A percentile compares a stretch with the other conserved stretches of the same genome.
Evolutionary conservation across 2,113 vertebrate genomes (phyloP).

Genomic region (Cnemophilus loriae): DNA sequence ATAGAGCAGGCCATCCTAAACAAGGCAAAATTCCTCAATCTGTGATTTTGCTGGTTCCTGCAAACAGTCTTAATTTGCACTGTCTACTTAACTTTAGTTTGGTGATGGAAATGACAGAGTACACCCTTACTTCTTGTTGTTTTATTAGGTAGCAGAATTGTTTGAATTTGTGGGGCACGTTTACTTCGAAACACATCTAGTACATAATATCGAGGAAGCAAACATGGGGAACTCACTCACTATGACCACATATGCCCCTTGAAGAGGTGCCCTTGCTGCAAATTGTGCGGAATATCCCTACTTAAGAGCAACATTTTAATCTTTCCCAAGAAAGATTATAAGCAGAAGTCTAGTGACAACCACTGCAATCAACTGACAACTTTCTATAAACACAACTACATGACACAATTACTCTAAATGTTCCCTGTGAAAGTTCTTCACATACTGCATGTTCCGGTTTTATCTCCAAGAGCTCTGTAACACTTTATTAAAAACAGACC

Average conservation of each 20-base stretch:
- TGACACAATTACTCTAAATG: not conserved
- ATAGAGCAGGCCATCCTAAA: not conserved
- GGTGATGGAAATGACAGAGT: not conserved
- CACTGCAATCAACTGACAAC: not conserved
- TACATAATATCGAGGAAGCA: not conserved
- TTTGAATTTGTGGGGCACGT: not conserved
- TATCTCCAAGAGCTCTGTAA: not conserved
- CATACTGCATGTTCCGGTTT: not conserved
- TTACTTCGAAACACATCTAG: not conserved
- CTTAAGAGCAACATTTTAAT: not conserved
- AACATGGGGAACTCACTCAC: not conserved
- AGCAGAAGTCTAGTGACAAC: not conserved
- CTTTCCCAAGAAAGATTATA: not conserved
- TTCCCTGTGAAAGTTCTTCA: not conserved
- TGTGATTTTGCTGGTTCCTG: not conserved
- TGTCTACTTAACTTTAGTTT: not conserved
- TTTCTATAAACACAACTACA: not conserved
- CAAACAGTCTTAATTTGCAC: not conserved
- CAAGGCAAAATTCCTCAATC: not conserved
- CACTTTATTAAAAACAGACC: constrained; percentile 47
- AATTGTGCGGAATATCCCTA: not conserved
- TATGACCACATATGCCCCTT: not conserved
- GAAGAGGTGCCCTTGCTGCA: not conserved
- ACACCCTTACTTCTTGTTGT: not conserved
- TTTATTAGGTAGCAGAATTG: not conserved